A percentile compares a stretch with the other conserved stretches of the same genome.
These are phyloP conservation scores for Spea multiplicata DNA, from an alignment of 2,113 vertebrate species.

Conservation along the genomic window DNA sequence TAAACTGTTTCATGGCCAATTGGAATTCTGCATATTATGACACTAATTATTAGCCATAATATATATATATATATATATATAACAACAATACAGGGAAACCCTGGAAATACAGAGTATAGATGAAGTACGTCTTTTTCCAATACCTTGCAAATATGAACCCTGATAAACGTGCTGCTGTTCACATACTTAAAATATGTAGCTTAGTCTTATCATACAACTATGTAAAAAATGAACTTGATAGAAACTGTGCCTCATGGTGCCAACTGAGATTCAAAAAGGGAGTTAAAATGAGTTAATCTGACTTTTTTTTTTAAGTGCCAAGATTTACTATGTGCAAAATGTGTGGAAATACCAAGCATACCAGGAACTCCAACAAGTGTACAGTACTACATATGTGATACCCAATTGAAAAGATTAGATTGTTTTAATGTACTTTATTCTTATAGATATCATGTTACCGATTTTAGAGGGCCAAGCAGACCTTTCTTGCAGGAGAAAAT, in stretches of 20 bases:
- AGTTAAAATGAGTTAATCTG: background rate
- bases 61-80: too few species aligned
- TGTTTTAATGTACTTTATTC: background rate
- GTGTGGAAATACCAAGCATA: background rate
- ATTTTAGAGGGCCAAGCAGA: background rate
- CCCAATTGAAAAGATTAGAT: too few species aligned
- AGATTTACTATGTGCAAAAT: background rate
- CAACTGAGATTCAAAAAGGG: slow-evolving; percentile 8
- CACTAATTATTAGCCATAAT: too few species aligned
- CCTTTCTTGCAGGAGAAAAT: too few species aligned
- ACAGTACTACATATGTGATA: background rate
- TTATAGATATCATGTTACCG: background rate
- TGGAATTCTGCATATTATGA: too few species aligned
- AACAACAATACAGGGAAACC: too few species aligned
- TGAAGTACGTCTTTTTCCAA: background rate
- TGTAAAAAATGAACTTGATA: slow-evolving; percentile 16
- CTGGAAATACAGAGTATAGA: background rate
- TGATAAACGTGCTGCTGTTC: slow-evolving; percentile 11
- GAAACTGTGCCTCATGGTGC: slow-evolving; percentile 1
- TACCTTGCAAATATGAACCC: background rate
- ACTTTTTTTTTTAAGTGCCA: background rate
- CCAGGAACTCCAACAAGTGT: background rate
- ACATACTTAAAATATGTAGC: slow-evolving; percentile 8
- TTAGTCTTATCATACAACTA: slow-evolving; percentile 22
- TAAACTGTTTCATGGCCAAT: too few species aligned